Percentiles rank a stretch among this genome's conserved stretches.
Evolutionary conservation across 2,113 vertebrate species (phyloP).

Genomic region (Engraulis encrasicolus): DNA sequence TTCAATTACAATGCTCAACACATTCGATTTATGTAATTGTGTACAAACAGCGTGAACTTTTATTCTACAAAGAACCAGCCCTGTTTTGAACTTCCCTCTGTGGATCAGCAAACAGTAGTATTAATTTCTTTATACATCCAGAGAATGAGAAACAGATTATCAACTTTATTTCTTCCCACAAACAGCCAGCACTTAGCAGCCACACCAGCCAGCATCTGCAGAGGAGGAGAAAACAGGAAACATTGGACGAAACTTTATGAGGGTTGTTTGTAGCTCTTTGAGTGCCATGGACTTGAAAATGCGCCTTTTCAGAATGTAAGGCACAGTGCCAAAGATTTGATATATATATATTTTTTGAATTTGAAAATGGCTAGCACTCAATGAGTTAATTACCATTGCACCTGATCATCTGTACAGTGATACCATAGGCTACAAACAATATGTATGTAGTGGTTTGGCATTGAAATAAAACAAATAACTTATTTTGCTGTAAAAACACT

Average conservation of each 20-base stretch:
- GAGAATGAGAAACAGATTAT: neutral
- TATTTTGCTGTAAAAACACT: too few relatives aligned
- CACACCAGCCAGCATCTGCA: constrained; percentile 51
- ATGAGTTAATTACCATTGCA: too few relatives aligned
- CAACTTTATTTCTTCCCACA: neutral
- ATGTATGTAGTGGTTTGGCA: too few relatives aligned
- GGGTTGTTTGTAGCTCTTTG: too few relatives aligned
- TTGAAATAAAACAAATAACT: too few relatives aligned
- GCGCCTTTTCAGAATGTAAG: too few relatives aligned
- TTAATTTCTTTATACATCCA: neutral
- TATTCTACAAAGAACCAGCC: neutral
- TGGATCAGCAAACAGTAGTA: neutral
- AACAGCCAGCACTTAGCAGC: constrained; percentile 38
- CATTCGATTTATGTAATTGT: neutral
- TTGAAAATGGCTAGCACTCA: too few relatives aligned
- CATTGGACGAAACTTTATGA: neutral
- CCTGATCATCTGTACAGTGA: too few relatives aligned
- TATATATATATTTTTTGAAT: too few relatives aligned
- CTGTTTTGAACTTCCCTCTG: neutral
- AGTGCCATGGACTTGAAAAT: too few relatives aligned
- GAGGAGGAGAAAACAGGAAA: neutral
- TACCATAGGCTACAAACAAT: too few relatives aligned
- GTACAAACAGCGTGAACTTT: neutral
- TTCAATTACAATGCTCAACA: neutral
- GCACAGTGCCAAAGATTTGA: too few relatives aligned